A percentile compares a stretch with the other conserved stretches of the same genome.
Conservation (phyloP, 2,888 invertebrate species). For the Drosophila meridiana region DNA sequence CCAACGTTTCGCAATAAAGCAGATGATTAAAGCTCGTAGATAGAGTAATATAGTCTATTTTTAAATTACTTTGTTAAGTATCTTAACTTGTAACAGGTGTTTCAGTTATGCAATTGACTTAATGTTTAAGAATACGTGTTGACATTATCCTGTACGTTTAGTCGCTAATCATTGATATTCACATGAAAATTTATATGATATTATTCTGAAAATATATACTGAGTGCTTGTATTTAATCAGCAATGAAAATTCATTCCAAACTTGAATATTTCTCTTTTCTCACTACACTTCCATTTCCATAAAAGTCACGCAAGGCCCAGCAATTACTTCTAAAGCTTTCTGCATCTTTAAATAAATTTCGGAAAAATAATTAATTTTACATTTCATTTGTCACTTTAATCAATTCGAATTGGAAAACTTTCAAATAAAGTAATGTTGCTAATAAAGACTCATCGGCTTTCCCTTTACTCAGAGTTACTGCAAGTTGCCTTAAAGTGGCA, state of each 20-base stretch:
- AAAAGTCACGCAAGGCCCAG: not conserved
- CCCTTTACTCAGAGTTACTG: slow-evolving; percentile 14
- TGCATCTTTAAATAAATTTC: slow-evolving; percentile 16
- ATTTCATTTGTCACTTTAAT: slow-evolving; percentile 28
- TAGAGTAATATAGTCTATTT: not conserved
- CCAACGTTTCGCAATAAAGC: not conserved
- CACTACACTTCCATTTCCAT: not conserved
- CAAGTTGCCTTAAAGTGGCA: slow-evolving; percentile 1
- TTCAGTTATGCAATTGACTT: no score
- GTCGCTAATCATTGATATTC: no score
- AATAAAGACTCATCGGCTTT: slow-evolving; percentile 26
- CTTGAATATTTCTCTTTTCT: not conserved
- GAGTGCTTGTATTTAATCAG: not conserved
- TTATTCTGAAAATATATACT: not conserved
- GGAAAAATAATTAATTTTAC: slow-evolving; percentile 12
- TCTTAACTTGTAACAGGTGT: not conserved
- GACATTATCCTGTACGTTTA: no score
- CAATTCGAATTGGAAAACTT: slow-evolving; percentile 58
- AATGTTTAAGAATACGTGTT: no score
- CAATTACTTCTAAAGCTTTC: slow-evolving; percentile 12
- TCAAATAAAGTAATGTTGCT: slow-evolving; percentile 47
- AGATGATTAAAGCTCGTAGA: slow-evolving; percentile 9
- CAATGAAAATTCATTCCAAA: not conserved
- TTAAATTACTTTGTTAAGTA: not conserved
- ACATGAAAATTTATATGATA: no score